phyloP scores from a whole-genome alignment of 1,140 invertebrate species.

The Caenorhabditis latens region DNA sequence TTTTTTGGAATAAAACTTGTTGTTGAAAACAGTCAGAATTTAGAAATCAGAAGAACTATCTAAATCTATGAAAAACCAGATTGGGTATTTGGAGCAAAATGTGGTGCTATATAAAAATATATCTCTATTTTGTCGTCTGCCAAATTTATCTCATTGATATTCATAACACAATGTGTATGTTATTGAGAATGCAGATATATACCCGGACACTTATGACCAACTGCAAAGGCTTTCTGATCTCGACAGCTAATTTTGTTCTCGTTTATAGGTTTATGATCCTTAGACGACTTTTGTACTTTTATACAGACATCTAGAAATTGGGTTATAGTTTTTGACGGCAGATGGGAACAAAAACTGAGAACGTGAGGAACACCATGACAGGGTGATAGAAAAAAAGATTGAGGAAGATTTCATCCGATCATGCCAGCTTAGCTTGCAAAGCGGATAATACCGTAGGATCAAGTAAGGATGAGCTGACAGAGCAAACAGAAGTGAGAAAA shows the following conservation, averaged over 20 bases:
- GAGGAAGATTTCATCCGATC: not conserved
- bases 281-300: too few relatives aligned
- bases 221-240: not conserved
- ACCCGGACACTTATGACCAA: not conserved
- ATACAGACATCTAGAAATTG: too few relatives aligned
- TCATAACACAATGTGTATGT: slow-evolving; percentile 8
- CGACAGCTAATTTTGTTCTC: too few relatives aligned
- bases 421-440: not conserved
- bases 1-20: too few relatives aligned
- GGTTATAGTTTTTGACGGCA: too few relatives aligned
- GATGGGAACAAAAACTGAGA: too few relatives aligned
- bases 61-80: too few relatives aligned
- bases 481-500: not conserved
- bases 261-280: too few relatives aligned
- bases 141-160: slow-evolving; percentile 3
- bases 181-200: slow-evolving; percentile 1
- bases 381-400: not conserved
- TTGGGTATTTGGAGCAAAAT: too few relatives aligned
- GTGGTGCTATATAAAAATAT: not conserved
- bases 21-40: too few relatives aligned
- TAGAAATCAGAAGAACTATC: too few relatives aligned
- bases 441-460: slow-evolving; percentile 24
- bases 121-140: not conserved
- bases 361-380: too few relatives aligned
- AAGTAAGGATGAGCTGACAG: not conserved